phyloP scores from a whole-genome alignment of 2,797 vertebrate genomes.

The Avahi laniger region DNA sequence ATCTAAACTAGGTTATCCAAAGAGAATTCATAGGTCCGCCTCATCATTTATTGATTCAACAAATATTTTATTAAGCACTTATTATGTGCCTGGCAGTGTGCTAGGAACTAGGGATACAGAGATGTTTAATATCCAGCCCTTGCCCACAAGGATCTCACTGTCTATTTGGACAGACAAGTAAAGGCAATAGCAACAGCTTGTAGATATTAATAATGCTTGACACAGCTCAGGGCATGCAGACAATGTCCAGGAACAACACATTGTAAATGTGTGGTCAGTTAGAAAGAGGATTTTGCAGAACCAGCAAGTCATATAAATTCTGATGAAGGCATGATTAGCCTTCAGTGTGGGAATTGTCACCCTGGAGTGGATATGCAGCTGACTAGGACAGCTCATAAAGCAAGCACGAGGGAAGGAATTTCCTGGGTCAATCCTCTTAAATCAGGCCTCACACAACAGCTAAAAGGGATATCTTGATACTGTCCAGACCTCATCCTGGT shows the following conservation, averaged over 20 bases:
- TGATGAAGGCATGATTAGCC: constrained; percentile 37
- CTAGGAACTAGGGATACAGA: not conserved
- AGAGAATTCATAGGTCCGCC: not conserved
- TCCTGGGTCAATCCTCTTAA: constrained; percentile 27
- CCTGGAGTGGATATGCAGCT: not conserved
- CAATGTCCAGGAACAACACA: not conserved
- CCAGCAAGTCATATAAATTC: constrained; percentile 38
- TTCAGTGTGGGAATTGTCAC: constrained; percentile 25
- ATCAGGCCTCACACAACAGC: not conserved
- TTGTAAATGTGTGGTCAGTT: constrained; percentile 53
- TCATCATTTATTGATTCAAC: not conserved
- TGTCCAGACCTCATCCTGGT: not conserved
- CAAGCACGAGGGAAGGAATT: not conserved
- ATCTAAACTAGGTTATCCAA: not conserved
- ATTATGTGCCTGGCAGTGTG: not conserved
- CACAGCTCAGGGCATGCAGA: constrained; percentile 39
- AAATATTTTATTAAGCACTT: not conserved
- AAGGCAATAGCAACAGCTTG: not conserved
- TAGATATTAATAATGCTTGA: constrained; percentile 37
- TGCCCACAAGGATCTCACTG: not conserved
- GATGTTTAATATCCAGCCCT: not conserved
- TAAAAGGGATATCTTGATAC: not conserved
- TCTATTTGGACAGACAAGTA: not conserved
- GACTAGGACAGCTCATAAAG: not conserved
- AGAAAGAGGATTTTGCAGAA: constrained; percentile 58